Percentiles rank a stretch among this genome's conserved stretches.
Conservation (phyloP, 53 echinoderm and acorn worm species). For the Stichopus horrens region DNA sequence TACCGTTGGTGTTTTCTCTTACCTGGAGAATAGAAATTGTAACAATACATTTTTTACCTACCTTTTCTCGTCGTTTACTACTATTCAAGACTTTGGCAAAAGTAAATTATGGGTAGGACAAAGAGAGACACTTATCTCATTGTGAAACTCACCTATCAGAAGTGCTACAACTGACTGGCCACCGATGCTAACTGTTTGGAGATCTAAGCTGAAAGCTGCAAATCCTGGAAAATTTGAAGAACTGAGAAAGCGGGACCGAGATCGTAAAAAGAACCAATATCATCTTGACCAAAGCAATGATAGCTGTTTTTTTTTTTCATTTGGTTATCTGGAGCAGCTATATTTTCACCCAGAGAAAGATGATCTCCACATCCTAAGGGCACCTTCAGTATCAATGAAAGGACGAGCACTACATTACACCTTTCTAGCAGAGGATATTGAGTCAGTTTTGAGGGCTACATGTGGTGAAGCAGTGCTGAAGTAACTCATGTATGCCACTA, state of each 20-base stretch:
- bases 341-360: constrained; percentile 4
- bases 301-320: neutral
- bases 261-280: constrained; percentile 16
- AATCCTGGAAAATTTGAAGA: neutral
- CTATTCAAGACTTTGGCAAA: neutral
- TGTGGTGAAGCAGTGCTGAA: constrained; percentile 8
- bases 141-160: constrained; percentile 2
- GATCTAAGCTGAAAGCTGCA: neutral
- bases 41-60: too few relatives aligned
- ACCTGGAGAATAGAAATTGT: too few relatives aligned
- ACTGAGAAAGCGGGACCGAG: neutral
- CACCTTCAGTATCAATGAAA: constrained; percentile 24
- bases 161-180: neutral
- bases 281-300: constrained; percentile 9
- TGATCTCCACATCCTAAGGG: constrained; percentile 15
- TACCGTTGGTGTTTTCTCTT: too few relatives aligned
- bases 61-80: neutral
- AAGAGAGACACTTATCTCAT: neutral
- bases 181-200: constrained; percentile 11
- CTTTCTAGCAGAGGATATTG: neutral
- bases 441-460: neutral
- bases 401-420: neutral
- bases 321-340: neutral
- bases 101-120: constrained; percentile 10
- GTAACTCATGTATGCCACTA: too few relatives aligned